These are phyloP conservation scores for Aphaenogaster rudis DNA, from an alignment of 1,140 invertebrate species.

Conservation along the genomic window DNA sequence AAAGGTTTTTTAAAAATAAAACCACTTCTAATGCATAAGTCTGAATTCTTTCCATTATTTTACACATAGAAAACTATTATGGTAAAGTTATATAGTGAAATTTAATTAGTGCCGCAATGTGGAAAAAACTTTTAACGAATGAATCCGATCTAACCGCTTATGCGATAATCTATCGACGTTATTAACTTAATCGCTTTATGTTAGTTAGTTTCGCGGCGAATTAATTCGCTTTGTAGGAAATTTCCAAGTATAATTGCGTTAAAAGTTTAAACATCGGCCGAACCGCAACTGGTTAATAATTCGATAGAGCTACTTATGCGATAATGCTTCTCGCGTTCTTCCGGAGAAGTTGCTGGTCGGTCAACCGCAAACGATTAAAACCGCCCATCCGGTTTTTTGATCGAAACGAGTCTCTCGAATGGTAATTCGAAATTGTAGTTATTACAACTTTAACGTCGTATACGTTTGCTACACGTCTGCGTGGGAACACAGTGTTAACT, in stretches of 20 bases:
- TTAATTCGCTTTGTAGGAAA: conserved; percentile 56
- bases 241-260: conserved; percentile 52
- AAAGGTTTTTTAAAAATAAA: neutral
- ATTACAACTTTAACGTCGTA: neutral
- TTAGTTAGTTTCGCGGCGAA: conserved; percentile 42
- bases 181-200: conserved; percentile 47
- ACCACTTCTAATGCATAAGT: neutral
- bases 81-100: neutral
- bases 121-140: neutral
- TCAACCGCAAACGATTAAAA: conserved; percentile 46
- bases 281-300: conserved; percentile 47
- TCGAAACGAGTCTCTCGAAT: neutral
- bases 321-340: conserved; percentile 47
- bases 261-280: conserved; percentile 46
- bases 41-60: neutral
- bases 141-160: conserved; percentile 21
- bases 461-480: neutral
- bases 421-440: neutral
- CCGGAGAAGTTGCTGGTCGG: conserved; percentile 1
- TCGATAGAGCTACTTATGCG: conserved; percentile 45
- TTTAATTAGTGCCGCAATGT: neutral
- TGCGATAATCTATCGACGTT: conserved; percentile 37
- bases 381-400: neutral
- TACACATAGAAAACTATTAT: neutral
- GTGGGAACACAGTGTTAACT: neutral